These are phyloP conservation scores for Takifugu bimaculatus DNA, from an alignment of 2,113 vertebrate genomes.

Conservation along the genomic window DNA sequence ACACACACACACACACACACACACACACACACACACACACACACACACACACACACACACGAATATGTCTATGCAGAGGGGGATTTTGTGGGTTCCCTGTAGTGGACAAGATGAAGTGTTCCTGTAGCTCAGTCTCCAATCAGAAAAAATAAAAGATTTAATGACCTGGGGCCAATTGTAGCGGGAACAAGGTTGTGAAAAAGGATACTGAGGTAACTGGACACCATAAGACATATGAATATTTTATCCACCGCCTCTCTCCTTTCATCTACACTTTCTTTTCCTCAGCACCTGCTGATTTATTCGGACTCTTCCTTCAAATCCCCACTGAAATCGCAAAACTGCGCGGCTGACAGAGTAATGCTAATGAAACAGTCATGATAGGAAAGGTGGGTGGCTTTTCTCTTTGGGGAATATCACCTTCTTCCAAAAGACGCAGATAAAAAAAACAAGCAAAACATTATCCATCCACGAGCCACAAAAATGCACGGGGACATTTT, in stretches of 20 bases:
- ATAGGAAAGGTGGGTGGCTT: slow-evolving; percentile 3
- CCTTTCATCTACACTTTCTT: neutral
- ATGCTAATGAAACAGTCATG: neutral
- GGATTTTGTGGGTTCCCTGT: slow-evolving; percentile 9
- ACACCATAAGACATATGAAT: slow-evolving; percentile 11
- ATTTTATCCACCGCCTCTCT: slow-evolving; percentile 3
- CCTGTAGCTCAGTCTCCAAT: slow-evolving; percentile 6
- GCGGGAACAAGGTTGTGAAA: slow-evolving; percentile 23
- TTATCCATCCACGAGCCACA: neutral
- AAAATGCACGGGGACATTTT: neutral
- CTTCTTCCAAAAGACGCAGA: neutral
- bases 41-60: neutral
- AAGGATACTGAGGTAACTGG: slow-evolving; percentile 19
- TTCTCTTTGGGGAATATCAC: slow-evolving; percentile 6
- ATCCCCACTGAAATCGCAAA: slow-evolving; percentile 7
- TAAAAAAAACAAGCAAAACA: neutral
- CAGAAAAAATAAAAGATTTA: slow-evolving; percentile 9
- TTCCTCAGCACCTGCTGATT: slow-evolving; percentile 5
- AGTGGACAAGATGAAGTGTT: slow-evolving; percentile 4
- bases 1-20: neutral
- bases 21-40: neutral
- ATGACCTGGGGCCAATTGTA: slow-evolving; percentile 15
- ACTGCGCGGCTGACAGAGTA: neutral
- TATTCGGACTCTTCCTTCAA: slow-evolving; percentile 8
- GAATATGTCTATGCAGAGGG: neutral